These are phyloP conservation scores for Aspiorhynchus laticeps DNA, from an alignment of 2,113 vertebrate species.

Conservation along the genomic window DNA sequence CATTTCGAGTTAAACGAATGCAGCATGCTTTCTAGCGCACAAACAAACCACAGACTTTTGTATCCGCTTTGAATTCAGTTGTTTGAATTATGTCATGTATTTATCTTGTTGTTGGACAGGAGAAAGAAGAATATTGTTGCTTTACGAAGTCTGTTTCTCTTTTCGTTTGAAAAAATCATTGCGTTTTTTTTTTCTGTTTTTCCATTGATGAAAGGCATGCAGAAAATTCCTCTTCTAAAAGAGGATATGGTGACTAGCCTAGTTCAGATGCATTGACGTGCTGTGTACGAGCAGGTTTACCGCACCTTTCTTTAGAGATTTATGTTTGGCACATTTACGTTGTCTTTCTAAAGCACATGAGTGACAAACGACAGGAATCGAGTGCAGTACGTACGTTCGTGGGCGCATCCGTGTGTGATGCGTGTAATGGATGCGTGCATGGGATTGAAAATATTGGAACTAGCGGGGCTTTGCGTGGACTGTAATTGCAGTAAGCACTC, in stretches of 20 bases:
- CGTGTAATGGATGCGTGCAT: constrained; percentile 19
- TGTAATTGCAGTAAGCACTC: constrained; percentile 27
- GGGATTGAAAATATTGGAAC: constrained; percentile 5
- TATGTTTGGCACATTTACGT: neutral
- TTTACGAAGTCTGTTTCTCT: constrained; percentile 7
- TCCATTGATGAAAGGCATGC: neutral
- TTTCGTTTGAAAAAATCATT: neutral
- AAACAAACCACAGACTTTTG: neutral
- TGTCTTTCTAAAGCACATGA: neutral
- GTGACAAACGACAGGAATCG: constrained; percentile 15
- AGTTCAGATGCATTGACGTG: neutral
- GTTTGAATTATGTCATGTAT: constrained; percentile 11
- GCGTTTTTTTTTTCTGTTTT: neutral
- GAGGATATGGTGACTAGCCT: neutral
- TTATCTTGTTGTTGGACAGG: neutral
- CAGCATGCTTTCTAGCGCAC: neutral
- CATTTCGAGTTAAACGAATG: constrained; percentile 1
- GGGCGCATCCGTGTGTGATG: neutral
- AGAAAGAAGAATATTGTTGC: neutral
- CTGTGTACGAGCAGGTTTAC: neutral
- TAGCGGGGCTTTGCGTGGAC: neutral
- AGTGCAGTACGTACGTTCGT: neutral
- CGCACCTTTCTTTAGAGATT: constrained; percentile 8
- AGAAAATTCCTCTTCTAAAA: neutral
- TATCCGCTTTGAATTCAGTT: neutral